These are phyloP conservation scores for Eubucco bourcierii DNA, from an alignment of 2,113 vertebrate species.

Conservation along the genomic window DNA sequence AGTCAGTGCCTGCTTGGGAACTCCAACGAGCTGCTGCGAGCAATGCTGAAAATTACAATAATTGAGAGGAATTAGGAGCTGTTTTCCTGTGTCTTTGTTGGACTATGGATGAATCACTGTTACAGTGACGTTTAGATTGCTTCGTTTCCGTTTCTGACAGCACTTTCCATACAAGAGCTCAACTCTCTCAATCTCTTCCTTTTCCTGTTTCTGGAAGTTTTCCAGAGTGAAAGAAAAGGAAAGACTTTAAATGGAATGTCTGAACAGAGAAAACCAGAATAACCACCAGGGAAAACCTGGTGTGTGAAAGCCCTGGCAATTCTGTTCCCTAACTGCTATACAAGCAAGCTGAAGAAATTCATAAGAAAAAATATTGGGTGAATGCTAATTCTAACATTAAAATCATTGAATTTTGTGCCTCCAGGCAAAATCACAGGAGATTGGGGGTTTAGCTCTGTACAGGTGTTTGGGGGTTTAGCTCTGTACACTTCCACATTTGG, in stretches of 20 bases:
- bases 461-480: neutral
- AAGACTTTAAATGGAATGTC: neutral
- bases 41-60: neutral
- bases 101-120: neutral
- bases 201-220: neutral
- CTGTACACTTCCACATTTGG: neutral
- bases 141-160: slow-evolving; percentile 20
- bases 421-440: neutral
- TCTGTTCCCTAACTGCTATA: neutral
- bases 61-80: neutral
- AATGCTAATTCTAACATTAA: neutral
- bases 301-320: neutral
- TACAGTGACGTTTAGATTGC: neutral
- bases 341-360: neutral
- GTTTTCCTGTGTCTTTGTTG: neutral
- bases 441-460: neutral
- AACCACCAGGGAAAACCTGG: neutral
- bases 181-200: neutral
- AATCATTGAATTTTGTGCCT: neutral
- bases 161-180: neutral
- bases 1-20: slow-evolving; percentile 7
- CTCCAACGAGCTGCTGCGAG: neutral
- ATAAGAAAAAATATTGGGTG: neutral
- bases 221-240: neutral
- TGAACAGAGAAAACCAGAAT: neutral